phyloP scores from a whole-genome alignment of 2,888 invertebrate species.

The Epinotia ramella region DNA sequence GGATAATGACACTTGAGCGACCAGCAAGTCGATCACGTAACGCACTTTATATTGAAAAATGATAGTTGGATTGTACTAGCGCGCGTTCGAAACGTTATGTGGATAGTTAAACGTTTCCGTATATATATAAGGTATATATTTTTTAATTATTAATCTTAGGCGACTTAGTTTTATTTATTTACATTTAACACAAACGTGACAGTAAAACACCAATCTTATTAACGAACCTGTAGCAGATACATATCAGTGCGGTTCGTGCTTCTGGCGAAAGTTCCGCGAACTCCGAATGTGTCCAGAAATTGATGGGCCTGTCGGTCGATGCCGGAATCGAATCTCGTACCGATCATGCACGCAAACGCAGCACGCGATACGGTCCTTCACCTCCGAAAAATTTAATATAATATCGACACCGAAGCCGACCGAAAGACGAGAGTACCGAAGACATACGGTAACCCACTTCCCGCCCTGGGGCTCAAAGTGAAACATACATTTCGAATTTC shows the following conservation, averaged over 20 bases:
- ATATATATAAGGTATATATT: background rate
- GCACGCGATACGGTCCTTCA: constrained; percentile 73
- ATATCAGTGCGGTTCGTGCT: constrained; percentile 70
- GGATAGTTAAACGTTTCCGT: too few relatives aligned
- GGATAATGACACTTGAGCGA: constrained; percentile 18
- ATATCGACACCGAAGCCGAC: constrained; percentile 46
- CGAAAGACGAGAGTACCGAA: constrained; percentile 43
- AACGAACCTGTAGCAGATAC: constrained; percentile 62
- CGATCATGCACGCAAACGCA: constrained; percentile 68
- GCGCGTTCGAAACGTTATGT: background rate
- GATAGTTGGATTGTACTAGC: too few relatives aligned
- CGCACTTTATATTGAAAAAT: too few relatives aligned
- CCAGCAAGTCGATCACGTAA: constrained; percentile 5
- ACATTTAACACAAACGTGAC: constrained; percentile 10
- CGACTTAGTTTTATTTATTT: constrained; percentile 24
- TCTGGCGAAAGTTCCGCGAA: constrained; percentile 80
- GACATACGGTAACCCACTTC: constrained; percentile 40
- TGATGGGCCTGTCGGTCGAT: constrained; percentile 72
- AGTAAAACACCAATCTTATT: constrained; percentile 55
- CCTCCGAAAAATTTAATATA: constrained; percentile 60
- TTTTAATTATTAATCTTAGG: constrained; percentile 2
- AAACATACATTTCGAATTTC: background rate
- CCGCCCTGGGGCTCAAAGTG: background rate
- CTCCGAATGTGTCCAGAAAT: constrained; percentile 75
- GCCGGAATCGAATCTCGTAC: constrained; percentile 73